Evolutionary conservation across 2,888 invertebrate species (phyloP).

Genomic region (Pelosia muscerda): DNA sequence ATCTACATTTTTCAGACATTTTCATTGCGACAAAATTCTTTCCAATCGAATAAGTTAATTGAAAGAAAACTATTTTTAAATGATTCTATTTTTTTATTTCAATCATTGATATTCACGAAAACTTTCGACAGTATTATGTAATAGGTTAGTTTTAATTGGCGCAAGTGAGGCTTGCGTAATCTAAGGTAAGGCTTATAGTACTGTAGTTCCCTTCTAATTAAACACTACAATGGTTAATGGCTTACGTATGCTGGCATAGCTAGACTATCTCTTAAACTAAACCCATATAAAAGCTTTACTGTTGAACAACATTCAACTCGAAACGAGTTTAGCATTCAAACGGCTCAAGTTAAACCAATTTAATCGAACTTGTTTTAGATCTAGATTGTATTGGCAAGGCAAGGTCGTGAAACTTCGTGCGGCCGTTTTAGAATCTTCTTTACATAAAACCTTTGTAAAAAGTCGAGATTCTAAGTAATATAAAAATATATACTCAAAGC

Average conservation of each 20-base stretch:
- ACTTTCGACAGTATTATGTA: no score
- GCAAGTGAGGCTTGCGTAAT: conserved; percentile 5
- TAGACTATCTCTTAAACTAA: conserved; percentile 64
- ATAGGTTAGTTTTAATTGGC: neutral
- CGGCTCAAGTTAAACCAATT: conserved; percentile 65
- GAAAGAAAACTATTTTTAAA: no score
- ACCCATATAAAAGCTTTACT: conserved; percentile 65
- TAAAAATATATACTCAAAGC: conserved; percentile 20
- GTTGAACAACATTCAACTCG: conserved; percentile 65
- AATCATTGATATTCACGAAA: no score
- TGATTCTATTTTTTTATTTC: no score
- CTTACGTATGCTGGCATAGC: conserved; percentile 56
- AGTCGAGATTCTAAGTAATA: conserved; percentile 21
- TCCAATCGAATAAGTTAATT: neutral
- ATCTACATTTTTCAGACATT: neutral
- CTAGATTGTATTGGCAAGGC: conserved; percentile 52
- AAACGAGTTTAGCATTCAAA: conserved; percentile 67
- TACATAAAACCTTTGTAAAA: conserved; percentile 25
- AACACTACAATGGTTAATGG: conserved; percentile 64
- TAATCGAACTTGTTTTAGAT: conserved; percentile 60
- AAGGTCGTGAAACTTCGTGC: conserved; percentile 44
- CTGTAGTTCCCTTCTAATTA: conserved; percentile 59
- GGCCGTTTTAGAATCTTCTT: conserved; percentile 30
- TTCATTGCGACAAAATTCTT: neutral
- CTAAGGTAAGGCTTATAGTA: conserved; percentile 47